Percentiles rank a stretch among this genome's conserved stretches.
These are phyloP conservation scores for Labeo catla DNA, from an alignment of 2,113 vertebrate species.

Conservation along the genomic window DNA sequence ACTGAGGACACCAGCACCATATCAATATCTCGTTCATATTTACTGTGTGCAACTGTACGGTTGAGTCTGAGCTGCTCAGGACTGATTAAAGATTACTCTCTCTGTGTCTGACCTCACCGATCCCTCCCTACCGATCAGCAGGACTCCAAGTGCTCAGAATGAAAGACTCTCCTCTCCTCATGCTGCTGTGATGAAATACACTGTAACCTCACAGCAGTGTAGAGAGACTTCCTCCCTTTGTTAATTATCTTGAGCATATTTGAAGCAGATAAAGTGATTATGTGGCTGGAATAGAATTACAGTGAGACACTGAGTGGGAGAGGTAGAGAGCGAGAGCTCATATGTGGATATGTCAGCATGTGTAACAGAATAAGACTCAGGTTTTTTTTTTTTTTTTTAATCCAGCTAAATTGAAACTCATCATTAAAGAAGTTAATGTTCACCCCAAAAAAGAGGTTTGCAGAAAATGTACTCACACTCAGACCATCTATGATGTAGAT, in stretches of 20 bases:
- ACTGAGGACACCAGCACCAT: constrained; percentile 54
- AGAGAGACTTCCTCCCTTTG: constrained; percentile 76
- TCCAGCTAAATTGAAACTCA: not conserved
- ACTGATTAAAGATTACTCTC: constrained; percentile 76
- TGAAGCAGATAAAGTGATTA: constrained; percentile 81
- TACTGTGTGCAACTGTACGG: constrained; percentile 67
- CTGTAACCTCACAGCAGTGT: constrained; percentile 74
- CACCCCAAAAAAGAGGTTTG: not conserved
- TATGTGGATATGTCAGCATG: constrained; percentile 38
- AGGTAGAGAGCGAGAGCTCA: constrained; percentile 61
- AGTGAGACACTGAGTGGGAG: constrained; percentile 75
- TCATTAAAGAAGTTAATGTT: not conserved
- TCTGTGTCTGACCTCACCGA: constrained; percentile 46
- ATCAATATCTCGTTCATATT: constrained; percentile 70
- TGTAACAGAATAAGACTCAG: constrained; percentile 40
- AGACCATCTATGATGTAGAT: not conserved
- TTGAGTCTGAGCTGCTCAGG: constrained; percentile 68
- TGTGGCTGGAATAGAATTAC: constrained; percentile 79
- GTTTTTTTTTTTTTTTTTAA: not conserved
- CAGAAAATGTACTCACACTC: not conserved
- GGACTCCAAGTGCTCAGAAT: constrained; percentile 52
- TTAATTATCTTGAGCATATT: constrained; percentile 84
- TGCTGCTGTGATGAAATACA: constrained; percentile 76
- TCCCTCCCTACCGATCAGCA: constrained; percentile 58
- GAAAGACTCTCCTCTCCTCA: constrained; percentile 61